Evolutionary conservation across 2,113 vertebrate genomes (phyloP).

Genomic region (Ascaphus truei): DNA sequence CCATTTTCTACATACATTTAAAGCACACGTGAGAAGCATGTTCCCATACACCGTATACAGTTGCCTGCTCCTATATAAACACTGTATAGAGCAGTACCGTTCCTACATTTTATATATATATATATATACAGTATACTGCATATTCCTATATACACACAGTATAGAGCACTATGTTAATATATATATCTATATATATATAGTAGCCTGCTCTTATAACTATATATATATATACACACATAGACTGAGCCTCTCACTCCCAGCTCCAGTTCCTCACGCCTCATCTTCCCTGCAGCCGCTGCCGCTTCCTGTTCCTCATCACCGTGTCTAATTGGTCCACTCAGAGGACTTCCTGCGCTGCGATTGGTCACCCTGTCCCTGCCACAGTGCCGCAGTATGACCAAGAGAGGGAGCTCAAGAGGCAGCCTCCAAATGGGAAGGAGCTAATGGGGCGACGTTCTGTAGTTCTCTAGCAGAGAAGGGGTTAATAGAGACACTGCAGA

Average conservation of each 20-base stretch:
- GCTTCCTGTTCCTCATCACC: constrained; percentile 6
- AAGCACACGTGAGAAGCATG: too few relatives aligned
- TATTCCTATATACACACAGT: not conserved
- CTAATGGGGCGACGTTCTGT: too few relatives aligned
- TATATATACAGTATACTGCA: not conserved
- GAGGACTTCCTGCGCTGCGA: not conserved
- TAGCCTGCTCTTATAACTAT: not conserved
- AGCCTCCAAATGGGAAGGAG: too few relatives aligned
- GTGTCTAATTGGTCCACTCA: not conserved
- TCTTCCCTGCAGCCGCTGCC: constrained; percentile 12
- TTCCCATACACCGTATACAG: too few relatives aligned
- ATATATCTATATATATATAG: not conserved
- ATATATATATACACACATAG: not conserved
- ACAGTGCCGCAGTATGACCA: too few relatives aligned
- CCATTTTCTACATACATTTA: too few relatives aligned
- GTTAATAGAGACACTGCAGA: too few relatives aligned
- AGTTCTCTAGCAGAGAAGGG: too few relatives aligned
- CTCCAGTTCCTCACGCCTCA: not conserved
- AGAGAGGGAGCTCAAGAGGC: too few relatives aligned
- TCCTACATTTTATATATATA: not conserved
- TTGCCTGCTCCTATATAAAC: too few relatives aligned
- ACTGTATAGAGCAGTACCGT: not conserved
- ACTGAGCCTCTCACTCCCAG: constrained; percentile 22
- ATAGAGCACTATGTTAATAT: too few relatives aligned
- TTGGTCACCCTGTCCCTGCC: not conserved